phyloP scores from a whole-genome alignment of 30 jellyfish, hydroid and myxozoan species.

The Aurelia aurita region DNA sequence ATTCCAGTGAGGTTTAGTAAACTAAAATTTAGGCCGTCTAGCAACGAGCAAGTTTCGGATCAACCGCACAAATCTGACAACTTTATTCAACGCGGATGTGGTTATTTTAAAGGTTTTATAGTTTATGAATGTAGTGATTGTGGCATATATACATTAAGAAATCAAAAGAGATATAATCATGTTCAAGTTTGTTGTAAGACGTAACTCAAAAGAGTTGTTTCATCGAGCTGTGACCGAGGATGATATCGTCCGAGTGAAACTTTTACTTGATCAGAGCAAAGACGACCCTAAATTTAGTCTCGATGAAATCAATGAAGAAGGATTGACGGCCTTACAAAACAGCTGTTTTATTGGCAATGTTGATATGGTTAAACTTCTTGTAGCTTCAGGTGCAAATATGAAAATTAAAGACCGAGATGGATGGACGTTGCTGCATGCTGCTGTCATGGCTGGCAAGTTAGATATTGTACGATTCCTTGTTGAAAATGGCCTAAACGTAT shows the following conservation, averaged over 20 bases:
- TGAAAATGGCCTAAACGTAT: constrained; percentile 73
- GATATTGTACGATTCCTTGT: constrained; percentile 73
- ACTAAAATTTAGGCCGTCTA: constrained; percentile 10
- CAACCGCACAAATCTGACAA: too few species aligned
- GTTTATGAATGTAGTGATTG: too few species aligned
- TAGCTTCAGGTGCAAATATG: constrained; percentile 78
- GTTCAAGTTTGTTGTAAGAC: constrained; percentile 96
- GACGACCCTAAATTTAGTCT: constrained; percentile 89
- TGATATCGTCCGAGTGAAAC: constrained; percentile 81
- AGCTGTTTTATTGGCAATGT: constrained; percentile 95
- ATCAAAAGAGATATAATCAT: constrained; percentile 24
- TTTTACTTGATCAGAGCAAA: constrained; percentile 90
- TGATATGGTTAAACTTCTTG: constrained; percentile 84
- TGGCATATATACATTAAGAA: neutral
- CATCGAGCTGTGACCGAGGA: constrained; percentile 94
- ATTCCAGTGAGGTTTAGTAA: too few species aligned
- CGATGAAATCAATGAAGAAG: constrained; percentile 93
- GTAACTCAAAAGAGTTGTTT: constrained; percentile 88
- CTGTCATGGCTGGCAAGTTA: constrained; percentile 88
- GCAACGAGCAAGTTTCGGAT: too few species aligned
- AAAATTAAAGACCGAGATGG: constrained; percentile 95
- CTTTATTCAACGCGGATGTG: constrained; percentile 4
- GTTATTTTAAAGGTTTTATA: too few species aligned
- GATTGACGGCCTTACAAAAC: constrained; percentile 94
- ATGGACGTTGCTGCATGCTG: constrained; percentile 89